Base-by-base conservation (phyloP, 2,888 invertebrate species). In the Perizoma flavofasciatum region DNA sequence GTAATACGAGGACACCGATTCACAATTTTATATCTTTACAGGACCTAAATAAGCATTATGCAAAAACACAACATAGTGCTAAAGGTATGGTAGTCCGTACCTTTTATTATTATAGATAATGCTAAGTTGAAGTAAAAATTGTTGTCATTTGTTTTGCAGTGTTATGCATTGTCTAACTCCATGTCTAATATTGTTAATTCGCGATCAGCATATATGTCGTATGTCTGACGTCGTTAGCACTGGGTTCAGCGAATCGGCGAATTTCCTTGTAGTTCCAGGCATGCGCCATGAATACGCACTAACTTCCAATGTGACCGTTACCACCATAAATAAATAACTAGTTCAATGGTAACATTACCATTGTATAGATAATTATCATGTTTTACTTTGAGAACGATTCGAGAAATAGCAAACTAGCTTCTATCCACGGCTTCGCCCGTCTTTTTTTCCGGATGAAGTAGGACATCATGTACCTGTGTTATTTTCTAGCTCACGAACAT, bases 211-310 rank as follows among this genome's bases (percentile, higher is more conserved):
- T 85, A 80, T 70, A 76, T 81, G 78, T 85, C 78, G 76, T 79
- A 78, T 81, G 80, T 72, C 72, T 78, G 78, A 75, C 73, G 74
- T 75, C 74, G 75, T 70, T 65, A 65, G 68, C 73, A 69, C 65
- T 74, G 75, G 78, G 83, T 89, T 89, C 89, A 82, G 66, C 79
- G 89, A 89, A 89, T 72, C 77, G 77, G 73, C 80, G 64, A 77
- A 83, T 85, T 87, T 90, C 89, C 89, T n/a, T 88, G 88, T 77
- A 80, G 82, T 75, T 73, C 22, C 71, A 76, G 71, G 79, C 82
- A 77, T 86, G 82, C 72, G 81, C 76, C 78, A 82, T 88, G 86
- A 85, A 87, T 88, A 88, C 83, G 86, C 82, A 84, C 82, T 44
- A 77, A 78, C 72, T 74, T 72, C 68, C 71, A 77, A 68, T 71